Conservation (phyloP, 1,140 invertebrate species). For the Monochamus saltuarius region DNA sequence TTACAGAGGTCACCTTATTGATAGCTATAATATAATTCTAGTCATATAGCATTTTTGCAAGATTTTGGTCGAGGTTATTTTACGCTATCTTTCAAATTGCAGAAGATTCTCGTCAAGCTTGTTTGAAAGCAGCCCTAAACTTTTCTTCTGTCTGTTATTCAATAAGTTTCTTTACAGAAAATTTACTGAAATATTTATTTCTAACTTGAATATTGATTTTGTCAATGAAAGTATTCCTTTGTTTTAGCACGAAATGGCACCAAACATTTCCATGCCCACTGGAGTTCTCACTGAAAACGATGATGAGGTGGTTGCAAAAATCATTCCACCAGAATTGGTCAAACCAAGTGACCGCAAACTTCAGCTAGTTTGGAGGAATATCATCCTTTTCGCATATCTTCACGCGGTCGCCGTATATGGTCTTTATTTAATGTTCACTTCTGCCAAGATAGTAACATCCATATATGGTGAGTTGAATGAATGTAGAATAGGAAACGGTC, state of each 20-base stretch:
- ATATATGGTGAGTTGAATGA: slow-evolving; percentile 29
- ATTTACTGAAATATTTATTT: too few relatives aligned
- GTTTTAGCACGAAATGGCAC: slow-evolving; percentile 37
- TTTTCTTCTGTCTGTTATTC: too few relatives aligned
- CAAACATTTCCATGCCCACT: slow-evolving; percentile 41
- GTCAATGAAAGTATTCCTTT: background rate
- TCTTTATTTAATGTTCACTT: slow-evolving; percentile 74
- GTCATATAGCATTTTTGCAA: too few relatives aligned
- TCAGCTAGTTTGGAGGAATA: slow-evolving; percentile 91
- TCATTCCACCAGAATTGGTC: slow-evolving; percentile 20
- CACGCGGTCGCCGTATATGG: slow-evolving; percentile 87
- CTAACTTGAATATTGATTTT: too few relatives aligned
- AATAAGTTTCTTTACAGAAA: too few relatives aligned
- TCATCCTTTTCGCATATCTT: slow-evolving; percentile 80
- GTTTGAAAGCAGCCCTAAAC: too few relatives aligned
- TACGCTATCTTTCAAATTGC: too few relatives aligned
- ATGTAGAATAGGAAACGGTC: too few relatives aligned
- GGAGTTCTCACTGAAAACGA: slow-evolving; percentile 44
- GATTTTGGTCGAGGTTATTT: too few relatives aligned
- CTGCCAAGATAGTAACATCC: slow-evolving; percentile 63
- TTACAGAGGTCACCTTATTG: too few relatives aligned
- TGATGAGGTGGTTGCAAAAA: slow-evolving; percentile 35
- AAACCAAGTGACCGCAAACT: slow-evolving; percentile 54
- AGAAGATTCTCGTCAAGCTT: too few relatives aligned
- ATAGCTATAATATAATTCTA: too few relatives aligned